Base-by-base conservation (phyloP, 2,888 invertebrate genomes). In the Matsumyia berberina region DNA sequence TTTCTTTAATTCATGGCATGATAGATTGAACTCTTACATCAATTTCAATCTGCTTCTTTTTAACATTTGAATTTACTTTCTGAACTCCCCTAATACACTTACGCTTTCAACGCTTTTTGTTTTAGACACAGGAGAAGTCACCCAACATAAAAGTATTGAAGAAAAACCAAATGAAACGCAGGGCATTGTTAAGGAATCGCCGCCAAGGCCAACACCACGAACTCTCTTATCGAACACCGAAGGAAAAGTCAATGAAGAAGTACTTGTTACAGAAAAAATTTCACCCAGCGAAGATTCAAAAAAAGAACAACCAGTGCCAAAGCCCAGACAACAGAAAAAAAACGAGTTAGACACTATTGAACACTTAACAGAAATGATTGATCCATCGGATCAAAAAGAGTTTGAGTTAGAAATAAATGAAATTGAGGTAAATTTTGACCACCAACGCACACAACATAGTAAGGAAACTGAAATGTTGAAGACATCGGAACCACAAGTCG, bases 151-250 rank as follows among this genome's bases (percentile, higher is more conserved):
- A 37, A 57, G 51, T 55, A 67, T 44, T 44, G 58, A 70, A 49
- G 78, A 62, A 39, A 31, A 46, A 29, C 31, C 35, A 12, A 57
- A 86, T 60, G 80, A 88, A 67, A 85, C 82, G 73, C 85, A 78
- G 69, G 80, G 87, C 57, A 77, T 87, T 69, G 87, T 87, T 88
- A 44, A 42, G 6, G 57, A 64, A 17, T 5, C 9, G 88, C 69
- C 87, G 76, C 93, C 93, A 86, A 92, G 92, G 90, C 93, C 93
- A 87, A 93, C 92, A 89, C 93, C 93, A 64, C 92, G 93, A 82
- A 89, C 89, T 86, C 89, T 89, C 81, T 90, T 89, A 89, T 87
- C 90, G 80, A 88, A 88, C 64, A 88, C 89, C 42, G 89, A 90
- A 72, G 88, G 88, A 60, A 42, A 37, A 42, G 12, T 19, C 15